These are phyloP conservation scores for Drosophila parvula DNA, from an alignment of 1,140 invertebrate species.

Conservation along the genomic window DNA sequence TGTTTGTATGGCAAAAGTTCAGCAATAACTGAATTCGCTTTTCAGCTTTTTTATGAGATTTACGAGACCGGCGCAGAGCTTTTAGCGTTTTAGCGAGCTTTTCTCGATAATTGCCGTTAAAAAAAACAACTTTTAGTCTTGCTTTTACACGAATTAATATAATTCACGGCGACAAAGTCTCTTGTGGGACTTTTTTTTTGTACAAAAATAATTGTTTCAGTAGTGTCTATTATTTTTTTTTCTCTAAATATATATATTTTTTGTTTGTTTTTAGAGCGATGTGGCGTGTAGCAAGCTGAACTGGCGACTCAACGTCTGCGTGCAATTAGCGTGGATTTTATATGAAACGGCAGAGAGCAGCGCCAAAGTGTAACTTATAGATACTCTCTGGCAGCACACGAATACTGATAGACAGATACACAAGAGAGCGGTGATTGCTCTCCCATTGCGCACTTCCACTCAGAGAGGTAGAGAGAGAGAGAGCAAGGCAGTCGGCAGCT, in stretches of 20 bases:
- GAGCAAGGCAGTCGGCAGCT: neutral
- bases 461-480: neutral
- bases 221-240: constrained; percentile 36
- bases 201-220: constrained; percentile 44
- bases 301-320: constrained; percentile 83
- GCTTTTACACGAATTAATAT: constrained; percentile 61
- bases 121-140: constrained; percentile 30
- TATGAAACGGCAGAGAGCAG: constrained; percentile 63
- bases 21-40: constrained; percentile 77
- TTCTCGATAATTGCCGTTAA: constrained; percentile 30
- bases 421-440: constrained; percentile 19
- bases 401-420: constrained; percentile 16
- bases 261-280: constrained; percentile 30
- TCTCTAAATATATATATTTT: constrained; percentile 20
- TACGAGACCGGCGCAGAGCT: constrained; percentile 80
- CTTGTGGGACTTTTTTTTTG: constrained; percentile 49
- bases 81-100: constrained; percentile 55
- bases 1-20: constrained; percentile 75
- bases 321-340: constrained; percentile 64
- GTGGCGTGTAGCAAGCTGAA: constrained; percentile 60
- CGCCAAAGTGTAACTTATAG: too few species aligned
- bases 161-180: constrained; percentile 64
- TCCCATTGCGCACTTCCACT: constrained; percentile 16
- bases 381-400: too few species aligned
- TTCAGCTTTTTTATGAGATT: constrained; percentile 61